Percentiles rank a stretch among this genome's conserved stretches.
These are phyloP conservation scores for Artemia sp. DNA, from an alignment of 2,888 invertebrate genomes.

Conservation along the genomic window DNA sequence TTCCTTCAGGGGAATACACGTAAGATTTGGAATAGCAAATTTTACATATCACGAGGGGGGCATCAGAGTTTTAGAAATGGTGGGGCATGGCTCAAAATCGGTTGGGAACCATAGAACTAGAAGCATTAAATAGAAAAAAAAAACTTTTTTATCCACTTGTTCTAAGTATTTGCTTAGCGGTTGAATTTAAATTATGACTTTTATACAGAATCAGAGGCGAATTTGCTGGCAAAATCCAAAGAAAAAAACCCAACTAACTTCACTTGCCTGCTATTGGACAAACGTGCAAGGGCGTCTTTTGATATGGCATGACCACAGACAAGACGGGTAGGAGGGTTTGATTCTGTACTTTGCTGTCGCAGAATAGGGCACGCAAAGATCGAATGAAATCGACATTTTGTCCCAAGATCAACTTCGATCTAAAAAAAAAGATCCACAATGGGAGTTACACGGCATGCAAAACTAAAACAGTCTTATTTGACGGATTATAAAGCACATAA, in stretches of 20 bases:
- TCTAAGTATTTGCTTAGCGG: too few species aligned
- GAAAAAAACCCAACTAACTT: conserved; percentile 29
- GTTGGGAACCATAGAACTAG: too few species aligned
- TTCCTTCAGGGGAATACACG: too few species aligned
- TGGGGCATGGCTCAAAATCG: too few species aligned
- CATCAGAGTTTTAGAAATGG: too few species aligned
- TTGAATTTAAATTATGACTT: too few species aligned
- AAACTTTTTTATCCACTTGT: too few species aligned
- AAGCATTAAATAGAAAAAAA: too few species aligned
- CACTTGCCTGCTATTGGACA: conserved; percentile 79
- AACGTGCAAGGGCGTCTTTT: conserved; percentile 83
- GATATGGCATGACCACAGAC: conserved; percentile 97
- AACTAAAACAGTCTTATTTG: neutral
- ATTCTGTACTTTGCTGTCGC: conserved; percentile 83
- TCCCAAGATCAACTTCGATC: conserved; percentile 89
- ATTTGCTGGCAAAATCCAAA: too few species aligned
- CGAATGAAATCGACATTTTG: conserved; percentile 82
- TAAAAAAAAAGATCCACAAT: conserved; percentile 31
- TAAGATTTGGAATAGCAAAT: too few species aligned
- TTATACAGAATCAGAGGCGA: too few species aligned
- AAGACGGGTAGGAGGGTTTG: conserved; percentile 91
- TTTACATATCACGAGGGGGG: too few species aligned
- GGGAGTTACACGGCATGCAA: neutral
- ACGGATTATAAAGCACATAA: conserved; percentile 6
- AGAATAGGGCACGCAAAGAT: conserved; percentile 97